phyloP scores from a whole-genome alignment of 2,888 invertebrate species.

The Limnephilus rhombicus region DNA sequence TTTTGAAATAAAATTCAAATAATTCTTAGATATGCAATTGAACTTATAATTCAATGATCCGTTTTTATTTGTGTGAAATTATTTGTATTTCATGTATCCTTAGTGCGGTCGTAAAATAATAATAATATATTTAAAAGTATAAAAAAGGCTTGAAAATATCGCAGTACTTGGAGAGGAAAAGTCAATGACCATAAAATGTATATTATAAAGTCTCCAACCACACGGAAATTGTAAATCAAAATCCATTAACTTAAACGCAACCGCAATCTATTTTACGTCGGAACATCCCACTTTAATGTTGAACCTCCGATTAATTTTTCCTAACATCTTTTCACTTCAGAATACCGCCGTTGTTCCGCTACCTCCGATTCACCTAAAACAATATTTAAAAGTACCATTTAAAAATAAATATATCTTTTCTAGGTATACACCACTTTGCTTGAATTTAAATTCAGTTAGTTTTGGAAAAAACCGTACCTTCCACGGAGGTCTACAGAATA shows the following conservation, averaged over 20 bases:
- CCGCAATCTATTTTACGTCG: slow-evolving; percentile 13
- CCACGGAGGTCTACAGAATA: too few relatives aligned
- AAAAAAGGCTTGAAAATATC: not conserved
- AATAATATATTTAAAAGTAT: not conserved
- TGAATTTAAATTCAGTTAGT: too few relatives aligned
- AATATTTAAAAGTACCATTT: not conserved
- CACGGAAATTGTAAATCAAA: slow-evolving; percentile 35
- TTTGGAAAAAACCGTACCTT: too few relatives aligned
- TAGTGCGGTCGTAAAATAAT: not conserved
- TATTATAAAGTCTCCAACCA: not conserved
- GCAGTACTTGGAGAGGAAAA: not conserved
- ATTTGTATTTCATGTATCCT: not conserved
- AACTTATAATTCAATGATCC: not conserved
- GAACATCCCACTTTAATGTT: not conserved
- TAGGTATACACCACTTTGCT: too few relatives aligned
- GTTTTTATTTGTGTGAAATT: not conserved
- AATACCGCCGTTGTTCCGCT: not conserved
- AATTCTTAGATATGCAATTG: not conserved
- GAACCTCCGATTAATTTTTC: not conserved
- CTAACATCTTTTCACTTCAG: not conserved
- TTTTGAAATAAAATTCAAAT: not conserved
- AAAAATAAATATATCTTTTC: too few relatives aligned
- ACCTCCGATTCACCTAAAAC: not conserved
- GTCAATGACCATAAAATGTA: slow-evolving; percentile 33
- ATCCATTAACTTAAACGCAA: slow-evolving; percentile 12